Conservation (phyloP, 2,797 vertebrate genomes). For the Brachymystax lenok region DNA sequence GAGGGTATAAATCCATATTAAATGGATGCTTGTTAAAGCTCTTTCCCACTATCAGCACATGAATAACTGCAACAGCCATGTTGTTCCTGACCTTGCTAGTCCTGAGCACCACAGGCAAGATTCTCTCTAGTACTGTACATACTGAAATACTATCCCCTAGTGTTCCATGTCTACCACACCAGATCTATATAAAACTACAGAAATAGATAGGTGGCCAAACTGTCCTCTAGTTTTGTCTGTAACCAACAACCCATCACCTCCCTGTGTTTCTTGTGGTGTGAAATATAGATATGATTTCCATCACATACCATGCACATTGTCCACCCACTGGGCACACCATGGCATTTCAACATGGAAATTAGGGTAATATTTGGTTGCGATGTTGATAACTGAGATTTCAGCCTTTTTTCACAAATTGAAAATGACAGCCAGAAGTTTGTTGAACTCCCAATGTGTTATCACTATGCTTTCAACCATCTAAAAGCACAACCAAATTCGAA, state of each 20-base stretch:
- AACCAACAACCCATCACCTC: slow-evolving; percentile 14
- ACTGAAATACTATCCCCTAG: slow-evolving; percentile 41
- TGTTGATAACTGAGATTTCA: too few species aligned
- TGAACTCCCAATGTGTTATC: too few species aligned
- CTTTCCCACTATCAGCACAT: slow-evolving; percentile 22
- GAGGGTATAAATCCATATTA: not conserved
- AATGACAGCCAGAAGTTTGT: too few species aligned
- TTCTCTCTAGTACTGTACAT: slow-evolving; percentile 40
- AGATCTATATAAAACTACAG: too few species aligned
- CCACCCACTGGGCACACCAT: too few species aligned
- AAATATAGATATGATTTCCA: slow-evolving; percentile 45
- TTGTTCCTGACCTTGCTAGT: slow-evolving; percentile 53
- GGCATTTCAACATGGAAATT: too few species aligned
- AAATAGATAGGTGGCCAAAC: slow-evolving; percentile 44
- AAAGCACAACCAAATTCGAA: too few species aligned
- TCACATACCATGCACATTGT: slow-evolving; percentile 9
- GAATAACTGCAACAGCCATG: slow-evolving; percentile 29
- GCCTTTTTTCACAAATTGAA: too few species aligned
- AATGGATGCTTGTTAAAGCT: not conserved
- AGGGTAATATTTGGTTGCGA: too few species aligned
- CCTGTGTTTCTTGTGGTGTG: slow-evolving; percentile 33
- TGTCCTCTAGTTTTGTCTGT: slow-evolving; percentile 42
- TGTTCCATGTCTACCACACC: too few species aligned
- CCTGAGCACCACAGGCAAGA: slow-evolving; percentile 43
- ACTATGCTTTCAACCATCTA: too few species aligned